Percentiles rank a stretch among this genome's conserved stretches.
Conservation (phyloP, 2,113 vertebrate species). For the Callionymus lyra region DNA sequence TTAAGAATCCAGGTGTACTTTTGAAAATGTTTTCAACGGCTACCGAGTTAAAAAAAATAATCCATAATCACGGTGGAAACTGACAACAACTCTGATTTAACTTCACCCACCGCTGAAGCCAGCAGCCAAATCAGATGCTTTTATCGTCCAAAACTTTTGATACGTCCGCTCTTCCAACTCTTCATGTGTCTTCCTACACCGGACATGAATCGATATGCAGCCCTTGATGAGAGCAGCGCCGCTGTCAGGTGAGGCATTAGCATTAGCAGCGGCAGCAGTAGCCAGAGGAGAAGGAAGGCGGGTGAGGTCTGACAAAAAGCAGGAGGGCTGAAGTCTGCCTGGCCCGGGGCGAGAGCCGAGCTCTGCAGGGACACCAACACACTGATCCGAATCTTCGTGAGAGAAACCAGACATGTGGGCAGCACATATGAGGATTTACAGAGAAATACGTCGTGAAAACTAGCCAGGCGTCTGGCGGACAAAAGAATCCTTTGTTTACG, state of each 20-base stretch:
- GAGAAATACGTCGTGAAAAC: constrained; percentile 20
- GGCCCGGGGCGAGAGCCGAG: constrained; percentile 21
- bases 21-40: constrained; percentile 1
- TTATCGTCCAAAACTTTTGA: neutral
- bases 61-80: neutral
- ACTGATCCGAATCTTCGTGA: constrained; percentile 15
- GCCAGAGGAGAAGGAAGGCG: constrained; percentile 37
- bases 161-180: constrained; percentile 3
- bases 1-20: neutral
- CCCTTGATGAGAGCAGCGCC: constrained; percentile 9
- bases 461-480: constrained; percentile 20
- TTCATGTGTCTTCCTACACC: constrained; percentile 5
- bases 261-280: constrained; percentile 23
- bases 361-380: constrained; percentile 26
- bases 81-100: constrained; percentile 4
- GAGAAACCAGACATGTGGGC: constrained; percentile 22
- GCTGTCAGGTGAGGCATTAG: constrained; percentile 23
- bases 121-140: constrained; percentile 9
- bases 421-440: constrained; percentile 19
- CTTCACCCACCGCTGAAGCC: constrained; percentile 5
- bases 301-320: constrained; percentile 41
- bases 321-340: constrained; percentile 32
- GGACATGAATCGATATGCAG: constrained; percentile 6
- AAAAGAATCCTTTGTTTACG: constrained; percentile 46
- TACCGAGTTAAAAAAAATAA: neutral